These are phyloP conservation scores for Troides aeacus DNA, from an alignment of 2,888 invertebrate species.

Conservation along the genomic window DNA sequence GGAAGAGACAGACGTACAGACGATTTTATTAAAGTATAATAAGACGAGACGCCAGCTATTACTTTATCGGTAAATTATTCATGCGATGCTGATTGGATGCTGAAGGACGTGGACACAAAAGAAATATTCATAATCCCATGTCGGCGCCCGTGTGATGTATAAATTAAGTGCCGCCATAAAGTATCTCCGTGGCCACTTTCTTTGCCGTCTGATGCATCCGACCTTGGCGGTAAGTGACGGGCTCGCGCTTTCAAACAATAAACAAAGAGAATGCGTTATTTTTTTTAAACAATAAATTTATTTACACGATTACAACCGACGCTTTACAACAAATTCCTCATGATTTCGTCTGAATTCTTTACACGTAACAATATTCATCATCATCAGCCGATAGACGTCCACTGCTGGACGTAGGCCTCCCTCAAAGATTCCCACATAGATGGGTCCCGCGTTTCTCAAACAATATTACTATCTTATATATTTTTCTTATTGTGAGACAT, in stretches of 20 bases:
- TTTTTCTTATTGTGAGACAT: too few relatives aligned
- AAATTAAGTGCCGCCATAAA: constrained; percentile 26
- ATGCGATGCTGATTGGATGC: constrained; percentile 22
- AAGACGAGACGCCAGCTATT: neutral
- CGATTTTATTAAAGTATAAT: neutral
- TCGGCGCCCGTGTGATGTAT: constrained; percentile 20
- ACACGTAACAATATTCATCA: too few relatives aligned
- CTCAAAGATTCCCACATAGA: too few relatives aligned
- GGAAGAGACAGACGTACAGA: too few relatives aligned
- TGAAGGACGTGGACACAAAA: constrained; percentile 24
- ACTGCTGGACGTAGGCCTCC: too few relatives aligned
- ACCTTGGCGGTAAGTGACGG: constrained; percentile 15
- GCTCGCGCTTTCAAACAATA: constrained; percentile 11
- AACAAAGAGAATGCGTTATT: constrained; percentile 11
- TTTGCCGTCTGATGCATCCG: constrained; percentile 11
- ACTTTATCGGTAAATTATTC: constrained; percentile 24
- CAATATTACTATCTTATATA: too few relatives aligned
- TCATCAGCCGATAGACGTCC: too few relatives aligned
- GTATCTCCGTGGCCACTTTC: constrained; percentile 17
- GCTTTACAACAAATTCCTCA: too few relatives aligned
- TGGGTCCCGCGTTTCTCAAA: too few relatives aligned
- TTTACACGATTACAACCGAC: too few relatives aligned
- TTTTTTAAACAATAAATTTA: too few relatives aligned
- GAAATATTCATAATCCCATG: constrained; percentile 23
- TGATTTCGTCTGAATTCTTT: too few relatives aligned